Evolutionary conservation across 2,888 invertebrate species (phyloP).

Genomic region (Aricia artaxerxes): DNA sequence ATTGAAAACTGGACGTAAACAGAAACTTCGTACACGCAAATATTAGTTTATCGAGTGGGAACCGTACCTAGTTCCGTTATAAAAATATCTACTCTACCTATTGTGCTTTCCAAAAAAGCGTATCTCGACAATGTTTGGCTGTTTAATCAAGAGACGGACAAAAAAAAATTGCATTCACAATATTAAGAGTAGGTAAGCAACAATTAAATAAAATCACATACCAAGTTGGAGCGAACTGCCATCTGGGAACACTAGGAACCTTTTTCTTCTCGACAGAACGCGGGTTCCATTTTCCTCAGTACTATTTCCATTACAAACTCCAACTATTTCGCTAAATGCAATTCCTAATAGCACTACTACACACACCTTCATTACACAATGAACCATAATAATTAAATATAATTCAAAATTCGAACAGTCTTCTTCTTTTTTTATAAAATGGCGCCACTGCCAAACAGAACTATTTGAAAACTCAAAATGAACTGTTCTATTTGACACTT

Average conservation of each 20-base stretch:
- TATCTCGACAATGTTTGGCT: too few relatives aligned
- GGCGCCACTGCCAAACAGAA: conserved; percentile 40
- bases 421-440: not conserved
- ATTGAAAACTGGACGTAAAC: too few relatives aligned
- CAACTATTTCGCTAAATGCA: conserved; percentile 50
- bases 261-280: conserved; percentile 76
- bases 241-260: conserved; percentile 81
- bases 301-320: conserved; percentile 46
- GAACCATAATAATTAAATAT: conserved; percentile 41
- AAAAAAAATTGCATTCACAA: too few relatives aligned
- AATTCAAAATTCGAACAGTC: conserved; percentile 43
- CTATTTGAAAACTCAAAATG: conserved; percentile 53
- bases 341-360: conserved; percentile 43
- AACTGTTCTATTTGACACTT: conserved; percentile 55
- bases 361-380: not conserved
- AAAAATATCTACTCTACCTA: too few relatives aligned
- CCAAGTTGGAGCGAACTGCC: conserved; percentile 83
- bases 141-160: too few relatives aligned
- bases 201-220: conserved; percentile 49
- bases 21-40: too few relatives aligned
- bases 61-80: too few relatives aligned
- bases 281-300: conserved; percentile 49
- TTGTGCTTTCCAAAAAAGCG: too few relatives aligned
- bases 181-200: not conserved
- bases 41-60: too few relatives aligned